Percentiles rank a stretch among this genome's conserved stretches.
Conservation (phyloP, 2,797 vertebrate genomes). For the Emys orbicularis region DNA sequence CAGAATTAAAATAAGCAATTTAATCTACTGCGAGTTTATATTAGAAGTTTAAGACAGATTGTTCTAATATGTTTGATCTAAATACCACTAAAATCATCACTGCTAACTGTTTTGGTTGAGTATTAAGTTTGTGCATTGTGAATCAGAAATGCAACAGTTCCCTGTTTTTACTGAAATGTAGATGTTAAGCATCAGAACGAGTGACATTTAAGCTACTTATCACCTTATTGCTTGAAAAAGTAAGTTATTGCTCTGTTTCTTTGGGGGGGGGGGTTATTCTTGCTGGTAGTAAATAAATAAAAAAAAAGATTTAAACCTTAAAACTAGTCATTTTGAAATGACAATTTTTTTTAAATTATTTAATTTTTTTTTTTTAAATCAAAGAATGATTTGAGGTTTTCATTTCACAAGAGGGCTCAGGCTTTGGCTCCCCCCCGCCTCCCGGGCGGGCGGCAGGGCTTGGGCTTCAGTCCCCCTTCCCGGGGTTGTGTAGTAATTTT, state of each 20-base stretch:
- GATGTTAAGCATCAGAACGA: background rate
- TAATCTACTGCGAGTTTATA: background rate
- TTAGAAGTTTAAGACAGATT: background rate
- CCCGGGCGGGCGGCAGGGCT: accelerated
- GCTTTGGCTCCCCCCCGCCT: no score
- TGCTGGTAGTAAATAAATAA: no score
- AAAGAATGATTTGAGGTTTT: background rate
- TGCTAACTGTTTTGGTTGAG: background rate
- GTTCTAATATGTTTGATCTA: background rate
- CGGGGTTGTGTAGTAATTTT: no score
- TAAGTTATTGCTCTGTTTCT: background rate
- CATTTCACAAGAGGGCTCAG: background rate
- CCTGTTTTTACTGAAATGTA: background rate
- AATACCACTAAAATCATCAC: background rate
- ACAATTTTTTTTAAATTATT: background rate
- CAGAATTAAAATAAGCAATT: background rate
- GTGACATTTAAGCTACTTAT: background rate
- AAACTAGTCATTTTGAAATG: background rate
- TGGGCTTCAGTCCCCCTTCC: no score
- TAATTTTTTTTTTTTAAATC: background rate
- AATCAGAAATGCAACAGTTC: background rate
- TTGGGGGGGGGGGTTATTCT: background rate
- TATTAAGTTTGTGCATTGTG: background rate
- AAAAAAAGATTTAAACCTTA: background rate
- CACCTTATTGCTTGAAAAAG: background rate